These are phyloP conservation scores for Uloborus diversus DNA, from an alignment of 1,140 invertebrate genomes.

Conservation along the genomic window DNA sequence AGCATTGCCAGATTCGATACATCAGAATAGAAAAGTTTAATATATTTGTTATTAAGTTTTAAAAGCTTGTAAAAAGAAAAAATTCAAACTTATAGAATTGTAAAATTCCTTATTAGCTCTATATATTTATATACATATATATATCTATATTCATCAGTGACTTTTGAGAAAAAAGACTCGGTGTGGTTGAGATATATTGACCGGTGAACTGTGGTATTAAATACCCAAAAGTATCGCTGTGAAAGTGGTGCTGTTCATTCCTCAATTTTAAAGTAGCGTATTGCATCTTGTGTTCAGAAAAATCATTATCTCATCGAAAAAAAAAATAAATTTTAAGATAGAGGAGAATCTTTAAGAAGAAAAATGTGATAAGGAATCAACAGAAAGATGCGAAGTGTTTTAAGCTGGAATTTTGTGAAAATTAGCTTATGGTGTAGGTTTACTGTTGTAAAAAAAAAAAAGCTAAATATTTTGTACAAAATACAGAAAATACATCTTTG, in stretches of 20 bases:
- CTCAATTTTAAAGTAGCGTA: not conserved
- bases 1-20: not conserved
- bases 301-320: not conserved
- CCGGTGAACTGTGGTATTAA: constrained; percentile 27
- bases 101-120: not conserved
- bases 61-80: not conserved
- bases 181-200: no score
- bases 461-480: constrained; percentile 53
- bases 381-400: not conserved
- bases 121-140: no score
- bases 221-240: not conserved
- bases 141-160: no score
- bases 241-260: not conserved
- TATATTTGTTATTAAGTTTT: not conserved
- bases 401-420: constrained; percentile 2
- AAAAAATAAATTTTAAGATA: not conserved
- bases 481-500: constrained; percentile 33
- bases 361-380: constrained; percentile 44
- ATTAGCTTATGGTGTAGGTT: constrained; percentile 39
- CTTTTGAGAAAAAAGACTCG: no score
- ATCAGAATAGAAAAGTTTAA: not conserved
- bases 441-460: constrained; percentile 23
- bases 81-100: not conserved
- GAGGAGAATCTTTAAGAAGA: not conserved
- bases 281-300: not conserved